phyloP scores from a whole-genome alignment of 1,140 invertebrate species.

The Artemia franciscana region DNA sequence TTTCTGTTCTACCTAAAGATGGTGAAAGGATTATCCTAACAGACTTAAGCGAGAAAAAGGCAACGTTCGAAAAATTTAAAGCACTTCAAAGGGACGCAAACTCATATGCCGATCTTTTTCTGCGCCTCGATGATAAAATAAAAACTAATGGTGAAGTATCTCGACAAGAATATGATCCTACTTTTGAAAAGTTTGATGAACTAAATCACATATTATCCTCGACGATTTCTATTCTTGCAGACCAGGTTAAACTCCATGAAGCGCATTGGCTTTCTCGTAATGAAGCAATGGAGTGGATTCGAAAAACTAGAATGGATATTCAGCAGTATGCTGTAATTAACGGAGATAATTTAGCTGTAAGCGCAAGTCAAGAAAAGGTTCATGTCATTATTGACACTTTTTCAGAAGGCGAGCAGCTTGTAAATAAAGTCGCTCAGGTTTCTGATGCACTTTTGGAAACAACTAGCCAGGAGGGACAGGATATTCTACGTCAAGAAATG shows the following conservation, averaged over 20 bases:
- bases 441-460: conserved; percentile 51
- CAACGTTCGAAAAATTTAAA: conserved; percentile 55
- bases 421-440: conserved; percentile 44
- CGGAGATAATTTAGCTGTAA: conserved; percentile 46
- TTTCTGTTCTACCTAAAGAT: conserved; percentile 23
- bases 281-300: conserved; percentile 65
- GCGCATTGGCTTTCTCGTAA: conserved; percentile 56
- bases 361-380: conserved; percentile 44
- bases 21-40: conserved; percentile 33
- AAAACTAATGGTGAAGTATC: conserved; percentile 13
- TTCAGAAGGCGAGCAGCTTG: conserved; percentile 25
- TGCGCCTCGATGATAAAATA: conserved; percentile 20
- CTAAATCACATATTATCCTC: conserved; percentile 25
- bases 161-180: conserved; percentile 33
- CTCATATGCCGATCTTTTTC: conserved; percentile 45
- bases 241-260: conserved; percentile 64
- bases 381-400: conserved; percentile 38
- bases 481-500: conserved; percentile 56
- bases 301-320: conserved; percentile 50
- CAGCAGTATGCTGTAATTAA: conserved; percentile 62
- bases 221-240: conserved; percentile 35
- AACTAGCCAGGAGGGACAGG: conserved; percentile 64
- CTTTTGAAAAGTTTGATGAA: conserved; percentile 40
- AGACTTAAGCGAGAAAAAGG: conserved; percentile 71
- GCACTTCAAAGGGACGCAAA: conserved; percentile 48